Conservation (phyloP, 2,797 vertebrate genomes). For the Sylvilagus floridanus region DNA sequence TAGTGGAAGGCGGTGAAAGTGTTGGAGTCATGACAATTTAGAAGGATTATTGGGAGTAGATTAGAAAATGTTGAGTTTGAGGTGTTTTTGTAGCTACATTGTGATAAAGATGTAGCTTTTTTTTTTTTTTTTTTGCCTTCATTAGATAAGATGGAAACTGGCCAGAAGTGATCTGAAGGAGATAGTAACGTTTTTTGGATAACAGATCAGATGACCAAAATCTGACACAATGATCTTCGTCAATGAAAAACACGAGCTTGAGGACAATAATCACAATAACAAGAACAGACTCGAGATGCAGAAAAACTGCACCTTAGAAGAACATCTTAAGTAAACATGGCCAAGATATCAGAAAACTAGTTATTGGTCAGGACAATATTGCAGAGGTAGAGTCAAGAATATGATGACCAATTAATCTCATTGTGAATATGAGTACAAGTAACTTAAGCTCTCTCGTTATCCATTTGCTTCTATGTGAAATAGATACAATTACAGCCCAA, state of each 20-base stretch:
- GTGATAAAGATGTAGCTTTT: neutral
- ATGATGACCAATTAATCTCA: neutral
- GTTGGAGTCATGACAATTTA: accelerated
- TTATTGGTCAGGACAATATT: neutral
- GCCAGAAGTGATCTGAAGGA: neutral
- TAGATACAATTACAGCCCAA: neutral
- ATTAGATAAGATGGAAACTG: neutral
- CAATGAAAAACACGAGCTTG: neutral
- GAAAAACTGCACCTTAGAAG: neutral
- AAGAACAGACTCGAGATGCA: neutral
- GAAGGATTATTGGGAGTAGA: neutral
- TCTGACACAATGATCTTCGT: neutral
- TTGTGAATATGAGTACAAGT: neutral
- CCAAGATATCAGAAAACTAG: neutral
- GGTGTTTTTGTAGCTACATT: neutral
- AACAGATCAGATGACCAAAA: neutral
- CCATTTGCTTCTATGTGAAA: neutral
- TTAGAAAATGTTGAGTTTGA: neutral
- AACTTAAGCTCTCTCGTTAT: neutral
- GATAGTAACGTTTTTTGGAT: neutral
- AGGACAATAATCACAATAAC: neutral
- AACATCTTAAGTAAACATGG: neutral
- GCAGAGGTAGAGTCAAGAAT: neutral
- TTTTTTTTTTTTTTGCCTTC: neutral
- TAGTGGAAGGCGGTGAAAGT: neutral